Conservation (phyloP, 2,888 invertebrate genomes). For the Pseudococcus jackbeardsleyi region DNA sequence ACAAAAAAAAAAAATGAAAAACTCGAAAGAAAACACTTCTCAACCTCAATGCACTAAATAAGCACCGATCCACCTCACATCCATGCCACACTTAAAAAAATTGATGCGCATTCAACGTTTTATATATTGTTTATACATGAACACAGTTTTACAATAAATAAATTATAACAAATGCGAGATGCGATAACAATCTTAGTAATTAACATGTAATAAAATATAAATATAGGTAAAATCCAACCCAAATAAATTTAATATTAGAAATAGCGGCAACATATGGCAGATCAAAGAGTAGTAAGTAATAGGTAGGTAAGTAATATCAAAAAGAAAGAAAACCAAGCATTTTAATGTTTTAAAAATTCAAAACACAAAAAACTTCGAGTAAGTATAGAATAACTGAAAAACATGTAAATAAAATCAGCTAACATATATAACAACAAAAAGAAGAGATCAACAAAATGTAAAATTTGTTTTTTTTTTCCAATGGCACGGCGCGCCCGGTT, state of each 20-base stretch:
- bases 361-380: background rate
- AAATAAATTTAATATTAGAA: slow-evolving; percentile 46
- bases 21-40: too few relatives aligned
- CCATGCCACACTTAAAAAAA: background rate
- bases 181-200: slow-evolving; percentile 64
- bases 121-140: slow-evolving; percentile 61
- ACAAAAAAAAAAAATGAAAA: too few relatives aligned
- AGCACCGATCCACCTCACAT: too few relatives aligned
- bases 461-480: slow-evolving; percentile 11
- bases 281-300: slow-evolving; percentile 33
- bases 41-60: too few relatives aligned
- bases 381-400: slow-evolving; percentile 38
- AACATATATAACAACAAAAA: slow-evolving; percentile 16
- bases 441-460: slow-evolving; percentile 40
- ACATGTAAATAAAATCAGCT: background rate
- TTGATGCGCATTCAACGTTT: slow-evolving; percentile 55
- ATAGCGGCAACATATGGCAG: slow-evolving; percentile 42
- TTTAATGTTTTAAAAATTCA: slow-evolving; percentile 11
- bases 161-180: slow-evolving; percentile 64
- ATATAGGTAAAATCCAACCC: slow-evolving; percentile 59
- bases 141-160: slow-evolving; percentile 64
- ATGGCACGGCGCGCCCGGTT: background rate
- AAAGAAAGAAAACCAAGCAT: slow-evolving; percentile 25
- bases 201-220: slow-evolving; percentile 64
- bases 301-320: background rate